A percentile compares a stretch with the other conserved stretches of the same genome.
These are phyloP conservation scores for Lithosia quadra DNA, from an alignment of 2,888 invertebrate species.

Conservation along the genomic window DNA sequence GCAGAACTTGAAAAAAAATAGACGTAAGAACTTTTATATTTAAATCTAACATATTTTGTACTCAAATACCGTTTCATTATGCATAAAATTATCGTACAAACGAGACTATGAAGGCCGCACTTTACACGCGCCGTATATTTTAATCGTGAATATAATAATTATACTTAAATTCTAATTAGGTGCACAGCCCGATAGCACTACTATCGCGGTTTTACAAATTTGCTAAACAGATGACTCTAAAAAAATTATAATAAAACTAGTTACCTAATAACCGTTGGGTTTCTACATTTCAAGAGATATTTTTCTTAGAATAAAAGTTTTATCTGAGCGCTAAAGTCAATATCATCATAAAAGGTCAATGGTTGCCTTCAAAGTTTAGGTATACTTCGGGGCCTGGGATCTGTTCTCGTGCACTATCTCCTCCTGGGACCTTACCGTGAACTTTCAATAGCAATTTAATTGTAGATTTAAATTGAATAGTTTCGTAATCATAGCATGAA, in stretches of 20 bases:
- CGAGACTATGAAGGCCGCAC: conserved; percentile 17
- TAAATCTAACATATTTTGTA: not conserved
- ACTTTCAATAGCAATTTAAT: too few species aligned
- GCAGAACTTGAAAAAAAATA: not conserved
- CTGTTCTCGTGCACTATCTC: not conserved
- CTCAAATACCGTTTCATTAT: conserved; percentile 6
- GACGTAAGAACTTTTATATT: not conserved
- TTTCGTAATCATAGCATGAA: too few species aligned
- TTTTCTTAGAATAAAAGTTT: not conserved
- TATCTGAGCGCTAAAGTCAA: not conserved
- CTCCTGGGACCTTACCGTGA: too few species aligned
- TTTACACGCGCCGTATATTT: conserved; percentile 7
- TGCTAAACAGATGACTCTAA: not conserved
- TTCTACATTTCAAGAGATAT: not conserved
- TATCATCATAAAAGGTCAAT: not conserved
- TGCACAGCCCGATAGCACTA: conserved; percentile 7
- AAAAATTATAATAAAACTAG: not conserved
- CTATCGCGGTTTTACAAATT: conserved; percentile 3
- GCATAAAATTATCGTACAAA: conserved; percentile 8
- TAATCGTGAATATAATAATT: conserved; percentile 18
- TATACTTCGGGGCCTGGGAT: not conserved
- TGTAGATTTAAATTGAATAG: too few species aligned
- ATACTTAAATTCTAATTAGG: conserved; percentile 7
- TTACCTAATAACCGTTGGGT: not conserved
- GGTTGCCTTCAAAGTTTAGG: not conserved